These are phyloP conservation scores for Toxotes lorentzi DNA, from an alignment of 2,797 vertebrate genomes.

Conservation along the genomic window DNA sequence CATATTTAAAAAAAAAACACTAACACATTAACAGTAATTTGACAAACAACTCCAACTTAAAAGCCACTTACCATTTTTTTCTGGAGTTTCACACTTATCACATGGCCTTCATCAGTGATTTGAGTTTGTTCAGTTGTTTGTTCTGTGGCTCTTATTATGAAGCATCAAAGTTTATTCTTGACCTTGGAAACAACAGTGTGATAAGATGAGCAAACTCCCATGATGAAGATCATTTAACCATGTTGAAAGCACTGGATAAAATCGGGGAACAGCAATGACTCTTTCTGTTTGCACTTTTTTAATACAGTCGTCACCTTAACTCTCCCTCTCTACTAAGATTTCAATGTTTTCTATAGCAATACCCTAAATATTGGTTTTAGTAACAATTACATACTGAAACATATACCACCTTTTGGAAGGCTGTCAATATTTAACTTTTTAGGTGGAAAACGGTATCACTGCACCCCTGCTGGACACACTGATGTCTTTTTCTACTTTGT, in stretches of 20 bases:
- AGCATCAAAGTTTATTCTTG: no score
- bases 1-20: background rate
- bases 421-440: constrained; percentile 48
- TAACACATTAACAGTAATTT: background rate
- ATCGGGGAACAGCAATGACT: background rate
- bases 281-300: background rate
- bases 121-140: background rate
- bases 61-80: background rate
- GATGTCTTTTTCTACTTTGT: constrained; percentile 24
- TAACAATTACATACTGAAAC: background rate
- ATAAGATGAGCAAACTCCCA: no score
- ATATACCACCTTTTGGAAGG: constrained; percentile 16
- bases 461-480: background rate
- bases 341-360: background rate
- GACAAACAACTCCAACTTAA: background rate
- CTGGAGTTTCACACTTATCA: background rate
- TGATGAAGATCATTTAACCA: background rate
- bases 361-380: background rate
- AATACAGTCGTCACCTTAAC: background rate
- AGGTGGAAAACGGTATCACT: constrained; percentile 3
- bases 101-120: background rate
- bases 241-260: background rate
- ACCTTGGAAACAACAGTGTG: no score
- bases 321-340: background rate
- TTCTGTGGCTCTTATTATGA: background rate